Evolutionary conservation across 1,140 invertebrate genomes (phyloP).

Genomic region (Wasmannia auropunctata): DNA sequence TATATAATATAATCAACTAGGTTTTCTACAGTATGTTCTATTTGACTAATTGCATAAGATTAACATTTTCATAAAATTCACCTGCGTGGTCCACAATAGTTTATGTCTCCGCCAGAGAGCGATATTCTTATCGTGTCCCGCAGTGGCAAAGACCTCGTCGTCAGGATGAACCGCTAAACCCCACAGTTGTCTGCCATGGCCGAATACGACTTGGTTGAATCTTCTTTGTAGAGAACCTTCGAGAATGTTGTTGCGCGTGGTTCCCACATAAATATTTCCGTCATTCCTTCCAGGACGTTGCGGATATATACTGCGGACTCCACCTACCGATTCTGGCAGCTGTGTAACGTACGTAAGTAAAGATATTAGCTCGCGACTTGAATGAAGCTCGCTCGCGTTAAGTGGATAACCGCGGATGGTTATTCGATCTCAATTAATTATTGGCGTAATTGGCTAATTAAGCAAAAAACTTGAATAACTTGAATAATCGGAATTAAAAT

Average conservation of each 20-base stretch:
- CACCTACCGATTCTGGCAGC: constrained; percentile 94
- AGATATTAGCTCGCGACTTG: neutral
- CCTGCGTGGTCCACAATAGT: constrained; percentile 95
- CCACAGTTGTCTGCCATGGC: constrained; percentile 96
- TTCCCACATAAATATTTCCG: constrained; percentile 96
- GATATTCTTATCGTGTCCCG: constrained; percentile 96
- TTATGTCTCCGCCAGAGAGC: constrained; percentile 95
- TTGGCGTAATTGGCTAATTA: neutral
- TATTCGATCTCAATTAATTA: neutral
- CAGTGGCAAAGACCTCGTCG: constrained; percentile 96
- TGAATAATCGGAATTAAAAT: constrained; percentile 4
- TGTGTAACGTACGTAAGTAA: constrained; percentile 86
- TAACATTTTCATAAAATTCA: constrained; percentile 76
- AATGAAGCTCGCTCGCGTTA: neutral
- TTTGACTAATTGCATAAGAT: neutral
- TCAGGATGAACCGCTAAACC: constrained; percentile 95
- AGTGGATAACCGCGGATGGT: neutral
- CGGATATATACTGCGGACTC: constrained; percentile 94
- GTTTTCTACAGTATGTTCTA: neutral
- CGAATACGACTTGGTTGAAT: constrained; percentile 96
- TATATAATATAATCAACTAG: no score
- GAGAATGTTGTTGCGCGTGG: constrained; percentile 96
- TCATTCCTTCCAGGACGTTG: constrained; percentile 94
- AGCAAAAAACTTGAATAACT: neutral
- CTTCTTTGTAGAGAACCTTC: constrained; percentile 96